Conservation (phyloP, 2,113 vertebrate species). For the Spizaetus ornatus region DNA sequence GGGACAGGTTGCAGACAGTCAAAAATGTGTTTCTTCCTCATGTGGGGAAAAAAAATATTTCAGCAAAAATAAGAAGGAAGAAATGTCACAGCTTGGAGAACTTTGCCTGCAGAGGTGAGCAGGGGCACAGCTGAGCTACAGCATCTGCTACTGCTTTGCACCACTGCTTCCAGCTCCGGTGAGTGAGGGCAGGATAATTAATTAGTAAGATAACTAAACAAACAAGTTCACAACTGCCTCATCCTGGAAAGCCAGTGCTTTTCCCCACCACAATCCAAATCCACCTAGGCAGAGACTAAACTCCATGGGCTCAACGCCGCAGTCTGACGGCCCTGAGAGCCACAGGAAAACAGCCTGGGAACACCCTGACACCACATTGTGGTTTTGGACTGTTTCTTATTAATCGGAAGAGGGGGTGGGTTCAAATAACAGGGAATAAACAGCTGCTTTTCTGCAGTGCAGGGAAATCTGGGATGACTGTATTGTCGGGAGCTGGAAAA, state of each 20-base stretch:
- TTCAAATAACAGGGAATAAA: not conserved
- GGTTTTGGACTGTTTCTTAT: not conserved
- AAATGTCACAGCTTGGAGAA: not conserved
- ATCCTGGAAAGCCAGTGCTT: not conserved
- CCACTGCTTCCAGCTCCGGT: not conserved
- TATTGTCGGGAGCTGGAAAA: not conserved
- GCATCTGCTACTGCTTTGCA: not conserved
- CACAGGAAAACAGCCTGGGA: not conserved
- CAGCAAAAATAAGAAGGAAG: not conserved
- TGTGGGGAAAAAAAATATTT: not conserved
- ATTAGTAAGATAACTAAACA: not conserved
- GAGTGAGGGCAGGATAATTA: not conserved
- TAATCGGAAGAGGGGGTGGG: accelerated
- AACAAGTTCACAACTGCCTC: not conserved
- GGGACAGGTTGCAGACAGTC: not conserved
- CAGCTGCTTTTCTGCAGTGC: not conserved
- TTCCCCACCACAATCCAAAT: accelerated
- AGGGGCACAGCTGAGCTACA: not conserved
- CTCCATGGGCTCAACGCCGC: accelerated
- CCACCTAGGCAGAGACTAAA: not conserved
- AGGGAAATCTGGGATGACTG: not conserved
- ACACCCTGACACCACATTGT: accelerated
- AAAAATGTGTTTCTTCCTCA: not conserved
- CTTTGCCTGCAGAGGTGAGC: not conserved
- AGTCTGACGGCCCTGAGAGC: not conserved